Conservation (phyloP, 2,888 invertebrate genomes). For the Limnephilus auricula region DNA sequence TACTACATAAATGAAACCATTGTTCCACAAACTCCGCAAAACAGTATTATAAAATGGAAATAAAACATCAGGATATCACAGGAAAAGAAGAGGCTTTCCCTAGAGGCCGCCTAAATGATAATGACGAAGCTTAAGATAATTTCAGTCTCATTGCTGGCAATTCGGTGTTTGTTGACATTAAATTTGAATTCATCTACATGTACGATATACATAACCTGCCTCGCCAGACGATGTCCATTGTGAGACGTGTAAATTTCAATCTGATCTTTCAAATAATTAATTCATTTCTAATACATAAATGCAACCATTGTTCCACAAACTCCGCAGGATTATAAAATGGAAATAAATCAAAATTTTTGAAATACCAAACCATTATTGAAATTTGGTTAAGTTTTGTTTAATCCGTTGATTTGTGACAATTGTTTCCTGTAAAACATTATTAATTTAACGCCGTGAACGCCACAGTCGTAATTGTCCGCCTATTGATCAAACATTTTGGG, state of each 20-base stretch:
- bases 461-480: constrained; percentile 45
- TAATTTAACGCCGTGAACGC: constrained; percentile 31
- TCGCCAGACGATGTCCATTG: too few relatives aligned
- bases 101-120: too few relatives aligned
- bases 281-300: not conserved
- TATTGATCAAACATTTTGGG: constrained; percentile 47
- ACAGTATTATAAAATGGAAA: not conserved
- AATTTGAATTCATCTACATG: too few relatives aligned
- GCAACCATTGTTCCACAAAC: not conserved
- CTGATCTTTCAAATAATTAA: not conserved
- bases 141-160: too few relatives aligned
- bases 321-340: not conserved
- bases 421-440: constrained; percentile 7
- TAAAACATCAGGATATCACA: too few relatives aligned
- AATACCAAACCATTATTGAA: not conserved
- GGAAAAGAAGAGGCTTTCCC: too few relatives aligned
- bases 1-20: not conserved
- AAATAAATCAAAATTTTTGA: not conserved
- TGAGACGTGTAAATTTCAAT: not conserved
- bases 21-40: not conserved
- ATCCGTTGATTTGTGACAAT: constrained; percentile 4
- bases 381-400: not conserved
- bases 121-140: too few relatives aligned
- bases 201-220: too few relatives aligned
- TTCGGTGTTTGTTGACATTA: too few relatives aligned